Evolutionary conservation across 1,140 invertebrate genomes (phyloP), one percentile per base, ranked within the genome.

Genomic region (Tetragnatha versicolor): DNA sequence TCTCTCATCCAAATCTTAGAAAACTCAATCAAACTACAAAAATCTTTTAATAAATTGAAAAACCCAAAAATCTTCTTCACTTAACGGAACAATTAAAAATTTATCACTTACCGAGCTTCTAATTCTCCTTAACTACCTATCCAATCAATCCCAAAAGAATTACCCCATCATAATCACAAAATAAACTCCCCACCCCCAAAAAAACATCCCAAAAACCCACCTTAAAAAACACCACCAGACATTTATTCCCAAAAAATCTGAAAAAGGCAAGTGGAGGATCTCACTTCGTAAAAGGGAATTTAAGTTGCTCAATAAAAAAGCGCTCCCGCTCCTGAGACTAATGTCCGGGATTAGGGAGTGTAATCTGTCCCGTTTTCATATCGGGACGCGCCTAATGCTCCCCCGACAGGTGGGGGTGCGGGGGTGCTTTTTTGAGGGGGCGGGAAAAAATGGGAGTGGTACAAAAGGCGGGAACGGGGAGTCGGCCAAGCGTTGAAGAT

Each of bases 351-450:
- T 75, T 75, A 75, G 42, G 58, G 9, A 31, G 27, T 42, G 42
- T 75, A 75, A 75, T 75, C 72, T 60, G 55, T 63, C 72, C 39
- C 53, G 39, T 75, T 75, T 75, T 63, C 55, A 75, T 75, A 75
- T 75, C 72, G 72, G 51, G 22, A 6, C 25, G 33, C 69, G 31
- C 35, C 37, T 51, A 53, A 53, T 63, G 60, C 60, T 9, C 39
- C n/a, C 37, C 14, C 25, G 60, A 63, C 60, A 63, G 60, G 60
- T 63, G 42, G 31, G 0, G 60, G 60, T 6, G 35, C 2, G 60
- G 60, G 60, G 14, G 35, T 9, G 35, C n/a, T 3, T 58, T 72
- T 42, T 35, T 22, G 37, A 27, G 12, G 39, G 20, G 27, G 33
- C 35, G 58, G 58, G 58, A 42, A 35, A 49, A 49, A 29, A 68